Conservation (phyloP, 2,888 invertebrate genomes). For the Apamea anceps region DNA sequence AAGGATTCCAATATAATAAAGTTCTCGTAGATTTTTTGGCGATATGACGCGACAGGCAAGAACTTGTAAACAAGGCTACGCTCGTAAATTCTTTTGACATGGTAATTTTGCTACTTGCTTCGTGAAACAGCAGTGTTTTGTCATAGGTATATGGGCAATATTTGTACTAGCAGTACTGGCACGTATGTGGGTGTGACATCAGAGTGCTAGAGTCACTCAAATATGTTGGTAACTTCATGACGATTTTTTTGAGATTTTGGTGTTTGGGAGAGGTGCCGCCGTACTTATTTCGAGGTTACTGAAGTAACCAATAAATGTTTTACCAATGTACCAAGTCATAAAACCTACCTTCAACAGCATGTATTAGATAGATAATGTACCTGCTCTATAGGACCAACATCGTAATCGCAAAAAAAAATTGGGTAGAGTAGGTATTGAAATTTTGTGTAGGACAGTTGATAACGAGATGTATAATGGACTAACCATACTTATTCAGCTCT, state of each 20-base stretch:
- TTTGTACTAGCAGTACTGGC: constrained; percentile 12
- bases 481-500: too few species aligned
- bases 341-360: not conserved
- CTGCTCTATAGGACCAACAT: not conserved
- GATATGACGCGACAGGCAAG: constrained; percentile 74
- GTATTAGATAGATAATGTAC: too few species aligned
- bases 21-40: constrained; percentile 74
- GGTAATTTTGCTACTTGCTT: constrained; percentile 79
- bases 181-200: not conserved
- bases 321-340: not conserved
- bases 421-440: not conserved
- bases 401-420: not conserved
- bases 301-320: not conserved
- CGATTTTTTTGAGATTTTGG: not conserved
- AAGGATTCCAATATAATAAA: constrained; percentile 76
- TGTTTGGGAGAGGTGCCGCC: not conserved
- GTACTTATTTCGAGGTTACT: not conserved
- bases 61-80: constrained; percentile 79
- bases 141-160: constrained; percentile 16
- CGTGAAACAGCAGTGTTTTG: constrained; percentile 66
- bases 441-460: not conserved
- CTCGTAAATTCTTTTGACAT: constrained; percentile 84
- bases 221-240: not conserved
- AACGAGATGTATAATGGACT: too few species aligned
- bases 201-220: constrained; percentile 7